Conservation (phyloP, 2,888 invertebrate genomes). For the Thereva nobilitata region DNA sequence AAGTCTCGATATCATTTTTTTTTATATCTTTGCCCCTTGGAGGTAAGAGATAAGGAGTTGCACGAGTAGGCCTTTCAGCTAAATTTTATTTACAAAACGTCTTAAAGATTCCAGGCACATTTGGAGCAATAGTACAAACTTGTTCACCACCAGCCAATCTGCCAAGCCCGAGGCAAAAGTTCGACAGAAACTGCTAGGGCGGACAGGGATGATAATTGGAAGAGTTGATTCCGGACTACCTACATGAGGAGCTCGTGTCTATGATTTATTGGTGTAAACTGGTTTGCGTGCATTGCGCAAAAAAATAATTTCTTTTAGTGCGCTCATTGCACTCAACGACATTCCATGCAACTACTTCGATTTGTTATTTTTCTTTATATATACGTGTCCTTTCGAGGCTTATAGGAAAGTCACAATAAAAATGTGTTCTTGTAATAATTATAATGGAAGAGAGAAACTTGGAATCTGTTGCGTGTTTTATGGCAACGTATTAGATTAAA, state of each 20-base stretch:
- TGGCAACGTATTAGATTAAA: no score
- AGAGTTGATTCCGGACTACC: constrained; percentile 11
- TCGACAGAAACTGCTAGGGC: constrained; percentile 6
- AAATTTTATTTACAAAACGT: no score
- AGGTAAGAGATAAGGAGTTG: neutral
- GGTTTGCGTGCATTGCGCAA: neutral
- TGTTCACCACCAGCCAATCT: neutral
- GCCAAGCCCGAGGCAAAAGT: neutral
- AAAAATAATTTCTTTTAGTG: no score
- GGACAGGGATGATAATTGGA: constrained; percentile 18
- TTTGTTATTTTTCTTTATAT: no score
- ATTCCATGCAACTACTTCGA: no score
- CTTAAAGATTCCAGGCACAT: neutral
- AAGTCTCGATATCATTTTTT: constrained; percentile 11
- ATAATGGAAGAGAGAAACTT: no score
- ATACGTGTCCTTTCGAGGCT: no score
- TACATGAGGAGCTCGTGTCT: neutral
- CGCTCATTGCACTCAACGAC: no score
- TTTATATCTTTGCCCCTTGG: neutral
- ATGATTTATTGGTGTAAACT: neutral
- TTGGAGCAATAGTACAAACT: neutral
- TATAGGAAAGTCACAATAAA: no score
- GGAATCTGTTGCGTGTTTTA: no score
- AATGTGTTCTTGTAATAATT: no score
- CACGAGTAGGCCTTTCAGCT: constrained; percentile 1